These are phyloP conservation scores for Dryoscopus gambensis DNA, from an alignment of 2,113 vertebrate genomes.

Conservation along the genomic window DNA sequence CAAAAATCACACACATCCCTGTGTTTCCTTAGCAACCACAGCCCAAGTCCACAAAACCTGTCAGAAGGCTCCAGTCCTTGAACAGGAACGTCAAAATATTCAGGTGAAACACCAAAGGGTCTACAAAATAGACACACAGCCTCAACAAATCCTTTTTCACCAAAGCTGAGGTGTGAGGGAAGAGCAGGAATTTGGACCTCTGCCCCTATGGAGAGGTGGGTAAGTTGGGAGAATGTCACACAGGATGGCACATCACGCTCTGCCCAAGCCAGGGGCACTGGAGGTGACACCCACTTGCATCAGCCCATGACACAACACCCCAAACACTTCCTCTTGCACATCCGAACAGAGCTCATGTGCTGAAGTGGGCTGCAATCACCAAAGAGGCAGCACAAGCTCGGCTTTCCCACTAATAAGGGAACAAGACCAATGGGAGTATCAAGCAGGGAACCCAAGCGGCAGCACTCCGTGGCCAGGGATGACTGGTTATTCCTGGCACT, in stretches of 20 bases:
- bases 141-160: neutral
- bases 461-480: neutral
- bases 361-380: neutral
- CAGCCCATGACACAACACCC: neutral
- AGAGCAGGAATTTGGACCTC: neutral
- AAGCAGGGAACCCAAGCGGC: neutral
- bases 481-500: neutral
- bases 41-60: neutral
- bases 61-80: neutral
- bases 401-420: neutral
- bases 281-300: neutral
- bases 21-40: neutral
- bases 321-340: neutral
- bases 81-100: neutral
- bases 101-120: neutral
- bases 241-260: fast-evolving
- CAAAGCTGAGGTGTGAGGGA: neutral
- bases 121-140: neutral
- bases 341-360: neutral
- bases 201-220: neutral
- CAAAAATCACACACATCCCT: neutral
- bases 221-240: fast-evolving
- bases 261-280: neutral
- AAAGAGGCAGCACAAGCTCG: neutral
- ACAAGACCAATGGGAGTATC: neutral